Conservation (phyloP, 2,888 invertebrate genomes). For the Hyposoter dolosus region DNA sequence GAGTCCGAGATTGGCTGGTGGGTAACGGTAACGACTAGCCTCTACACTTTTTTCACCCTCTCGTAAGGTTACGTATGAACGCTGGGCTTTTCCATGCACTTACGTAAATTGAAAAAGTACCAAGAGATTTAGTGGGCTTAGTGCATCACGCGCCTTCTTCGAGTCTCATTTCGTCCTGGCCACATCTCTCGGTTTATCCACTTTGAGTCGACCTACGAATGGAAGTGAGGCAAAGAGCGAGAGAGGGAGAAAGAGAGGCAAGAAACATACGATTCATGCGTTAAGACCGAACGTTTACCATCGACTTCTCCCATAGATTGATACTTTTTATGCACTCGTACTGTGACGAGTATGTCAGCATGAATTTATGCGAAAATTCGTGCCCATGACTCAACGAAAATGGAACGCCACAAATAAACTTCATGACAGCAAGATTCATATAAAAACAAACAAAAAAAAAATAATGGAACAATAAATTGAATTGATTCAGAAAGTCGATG, state of each 20-base stretch:
- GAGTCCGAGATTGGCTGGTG: conserved; percentile 30
- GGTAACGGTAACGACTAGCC: conserved; percentile 28
- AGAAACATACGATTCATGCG: conserved; percentile 12
- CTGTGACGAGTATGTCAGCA: conserved; percentile 11
- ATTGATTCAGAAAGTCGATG: background rate
- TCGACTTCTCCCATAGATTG: conserved; percentile 15
- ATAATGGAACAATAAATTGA: background rate
- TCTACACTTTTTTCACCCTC: conserved; percentile 25
- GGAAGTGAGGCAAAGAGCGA: background rate
- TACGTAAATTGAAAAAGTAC: conserved; percentile 74
- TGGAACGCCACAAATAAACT: background rate
- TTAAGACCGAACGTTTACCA: conserved; percentile 23
- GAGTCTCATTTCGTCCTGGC: conserved; percentile 33
- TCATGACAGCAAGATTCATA: background rate
- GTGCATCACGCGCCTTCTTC: conserved; percentile 48
- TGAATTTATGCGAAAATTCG: conserved; percentile 11
- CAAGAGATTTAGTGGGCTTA: conserved; percentile 67
- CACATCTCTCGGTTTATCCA: conserved; percentile 30
- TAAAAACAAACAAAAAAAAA: background rate
- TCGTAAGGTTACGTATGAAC: conserved; percentile 28
- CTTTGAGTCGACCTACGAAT: background rate
- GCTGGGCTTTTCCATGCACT: conserved; percentile 70
- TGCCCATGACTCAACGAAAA: background rate
- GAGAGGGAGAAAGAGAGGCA: background rate
- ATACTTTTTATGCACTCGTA: conserved; percentile 21